Percentiles rank a stretch among this genome's conserved stretches.
These are phyloP conservation scores for Gorsachius goisagi DNA, from an alignment of 2,113 vertebrate genomes.

Conservation along the genomic window DNA sequence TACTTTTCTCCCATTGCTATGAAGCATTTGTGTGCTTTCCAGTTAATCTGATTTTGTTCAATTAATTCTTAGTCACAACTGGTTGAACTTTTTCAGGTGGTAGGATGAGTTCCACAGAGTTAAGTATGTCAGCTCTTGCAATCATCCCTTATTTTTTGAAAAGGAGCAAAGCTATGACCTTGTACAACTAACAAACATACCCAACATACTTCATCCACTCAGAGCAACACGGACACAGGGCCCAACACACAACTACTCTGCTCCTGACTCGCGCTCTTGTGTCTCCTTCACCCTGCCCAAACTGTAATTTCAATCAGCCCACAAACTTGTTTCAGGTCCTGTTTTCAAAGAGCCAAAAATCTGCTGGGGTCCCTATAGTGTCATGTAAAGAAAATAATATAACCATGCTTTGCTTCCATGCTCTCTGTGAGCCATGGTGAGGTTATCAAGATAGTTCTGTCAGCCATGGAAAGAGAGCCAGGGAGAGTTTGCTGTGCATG, in stretches of 20 bases:
- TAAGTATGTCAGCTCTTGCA: not conserved
- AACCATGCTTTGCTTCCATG: not conserved
- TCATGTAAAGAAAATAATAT: not conserved
- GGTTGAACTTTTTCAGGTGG: not conserved
- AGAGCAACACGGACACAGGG: accelerated
- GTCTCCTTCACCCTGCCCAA: not conserved
- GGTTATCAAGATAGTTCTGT: not conserved
- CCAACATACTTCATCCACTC: not conserved
- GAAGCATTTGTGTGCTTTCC: not conserved
- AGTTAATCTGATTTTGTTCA: not conserved
- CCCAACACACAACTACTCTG: not conserved
- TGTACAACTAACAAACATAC: not conserved
- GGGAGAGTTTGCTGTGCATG: not conserved
- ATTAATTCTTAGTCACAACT: not conserved
- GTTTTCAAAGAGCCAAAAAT: not conserved
- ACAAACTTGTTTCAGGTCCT: not conserved
- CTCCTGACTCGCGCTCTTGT: not conserved
- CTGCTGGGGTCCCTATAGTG: not conserved
- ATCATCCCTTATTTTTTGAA: not conserved
- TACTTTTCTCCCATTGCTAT: not conserved
- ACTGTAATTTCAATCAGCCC: not conserved
- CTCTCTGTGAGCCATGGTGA: not conserved
- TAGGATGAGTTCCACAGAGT: not conserved
- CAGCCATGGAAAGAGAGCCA: not conserved
- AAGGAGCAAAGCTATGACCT: not conserved